Evolutionary conservation across 2,797 vertebrate species (phyloP), one percentile per base, ranked within the genome.

Genomic region (Pangasius sanitwongsei): DNA sequence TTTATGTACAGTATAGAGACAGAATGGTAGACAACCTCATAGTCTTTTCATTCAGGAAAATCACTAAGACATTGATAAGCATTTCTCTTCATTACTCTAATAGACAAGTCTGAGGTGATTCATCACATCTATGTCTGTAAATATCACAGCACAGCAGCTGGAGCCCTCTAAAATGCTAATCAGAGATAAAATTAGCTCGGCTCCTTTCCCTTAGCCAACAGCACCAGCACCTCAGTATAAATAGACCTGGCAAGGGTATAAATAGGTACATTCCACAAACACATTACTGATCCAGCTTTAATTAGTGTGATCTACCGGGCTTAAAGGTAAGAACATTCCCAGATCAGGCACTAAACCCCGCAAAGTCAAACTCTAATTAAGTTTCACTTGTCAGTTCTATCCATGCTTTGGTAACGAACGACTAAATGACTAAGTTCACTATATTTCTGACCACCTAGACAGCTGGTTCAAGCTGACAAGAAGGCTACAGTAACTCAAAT

Each of bases 171-270:
- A 65, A 91, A 92, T 92, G 91, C 91, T 92, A 92, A 93, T 91
- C 63, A 88, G 74, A 77, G 67, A 87, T 87, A 89, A 93, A 91
- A 91, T 91, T 92, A 92, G 90, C 87, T 84, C 70, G 67, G 48
- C 77, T 81, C 85, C 41, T 34, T 89, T 88, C 57, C 37, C 44
- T 77, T 65, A 41, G 31, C 81, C 41, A 4, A 87, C 67, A 89
- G 59, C 83, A 55, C 75, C 55, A 50, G 67, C 41, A 59, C 31
- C 55, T 55, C 59, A 69, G 77, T 75, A 89, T 89, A 89, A 91
- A 92, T 87, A 89, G 44, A 87, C 16, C 11, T 28, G 83, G 48
- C 23, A 23, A 16, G 20, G 16, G 78, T 85, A 89, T 89, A 89
- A 92, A 92, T 88, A 91, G 85, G 89, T 28, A 72, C 83, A 85